A percentile compares a stretch with the other conserved stretches of the same genome.
These are phyloP conservation scores for Pristis pectinata DNA, from an alignment of 2,797 vertebrate genomes.

Conservation along the genomic window DNA sequence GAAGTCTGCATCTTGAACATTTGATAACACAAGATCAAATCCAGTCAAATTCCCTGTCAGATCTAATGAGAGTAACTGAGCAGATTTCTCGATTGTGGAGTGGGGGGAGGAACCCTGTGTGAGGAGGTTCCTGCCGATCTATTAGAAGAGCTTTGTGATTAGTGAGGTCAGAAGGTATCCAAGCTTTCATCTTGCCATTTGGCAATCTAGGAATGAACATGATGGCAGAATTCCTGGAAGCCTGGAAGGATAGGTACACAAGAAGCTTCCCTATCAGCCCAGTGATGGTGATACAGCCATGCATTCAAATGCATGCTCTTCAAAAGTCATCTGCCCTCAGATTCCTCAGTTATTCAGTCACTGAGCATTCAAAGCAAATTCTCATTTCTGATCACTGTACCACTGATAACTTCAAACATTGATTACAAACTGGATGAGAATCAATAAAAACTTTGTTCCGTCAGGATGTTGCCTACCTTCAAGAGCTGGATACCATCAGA, in stretches of 20 bases:
- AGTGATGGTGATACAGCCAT: background rate
- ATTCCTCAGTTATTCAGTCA: background rate
- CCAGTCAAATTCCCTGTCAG: background rate
- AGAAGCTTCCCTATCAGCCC: background rate
- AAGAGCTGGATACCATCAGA: slow-evolving; percentile 13
- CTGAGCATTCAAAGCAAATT: background rate
- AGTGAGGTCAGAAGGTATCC: background rate
- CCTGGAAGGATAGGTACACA: background rate
- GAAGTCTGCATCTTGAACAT: background rate
- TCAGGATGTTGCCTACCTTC: background rate
- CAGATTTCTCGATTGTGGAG: background rate
- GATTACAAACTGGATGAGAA: no score
- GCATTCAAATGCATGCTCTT: background rate
- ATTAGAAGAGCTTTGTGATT: background rate
- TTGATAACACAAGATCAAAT: background rate
- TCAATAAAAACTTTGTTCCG: background rate
- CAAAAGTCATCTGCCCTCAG: background rate
- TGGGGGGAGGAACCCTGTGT: background rate
- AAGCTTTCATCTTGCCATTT: background rate
- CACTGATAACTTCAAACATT: background rate
- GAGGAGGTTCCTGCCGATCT: background rate
- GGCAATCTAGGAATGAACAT: background rate
- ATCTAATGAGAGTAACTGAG: background rate
- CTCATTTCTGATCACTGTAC: background rate
- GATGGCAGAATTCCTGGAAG: background rate